phyloP scores from a whole-genome alignment of 2,888 invertebrate genomes.

The Megamerina dolium region DNA sequence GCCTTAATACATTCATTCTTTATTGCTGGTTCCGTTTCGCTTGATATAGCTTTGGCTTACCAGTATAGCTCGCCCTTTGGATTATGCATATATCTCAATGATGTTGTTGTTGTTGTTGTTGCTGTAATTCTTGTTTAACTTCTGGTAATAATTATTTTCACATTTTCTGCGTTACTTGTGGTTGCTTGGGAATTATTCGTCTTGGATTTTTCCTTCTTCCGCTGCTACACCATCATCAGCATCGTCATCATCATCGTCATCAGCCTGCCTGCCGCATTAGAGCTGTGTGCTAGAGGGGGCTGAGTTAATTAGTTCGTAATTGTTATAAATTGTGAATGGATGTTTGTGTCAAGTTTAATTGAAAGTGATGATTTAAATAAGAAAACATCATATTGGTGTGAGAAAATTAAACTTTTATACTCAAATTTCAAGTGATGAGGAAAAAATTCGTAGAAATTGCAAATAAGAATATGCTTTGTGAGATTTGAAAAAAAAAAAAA shows the following conservation, averaged over 20 bases:
- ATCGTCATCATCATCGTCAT: no score
- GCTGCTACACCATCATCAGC: background rate
- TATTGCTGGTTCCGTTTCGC: background rate
- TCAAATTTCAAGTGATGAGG: no score
- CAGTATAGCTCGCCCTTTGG: no score
- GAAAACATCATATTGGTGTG: no score
- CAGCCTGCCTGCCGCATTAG: no score
- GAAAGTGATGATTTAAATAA: background rate
- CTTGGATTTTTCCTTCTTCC: background rate
- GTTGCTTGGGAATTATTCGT: background rate
- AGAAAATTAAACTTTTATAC: no score
- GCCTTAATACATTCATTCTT: no score
- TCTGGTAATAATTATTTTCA: constrained; percentile 3
- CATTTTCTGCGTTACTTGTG: constrained; percentile 3
- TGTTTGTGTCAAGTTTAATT: constrained; percentile 39
- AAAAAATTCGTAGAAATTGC: no score
- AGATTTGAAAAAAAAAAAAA: no score
- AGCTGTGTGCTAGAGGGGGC: no score
- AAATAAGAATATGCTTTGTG: no score
- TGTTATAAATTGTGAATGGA: constrained; percentile 41
- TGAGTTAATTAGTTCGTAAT: constrained; percentile 44
- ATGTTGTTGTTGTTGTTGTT: constrained; percentile 1
- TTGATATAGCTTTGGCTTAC: no score
- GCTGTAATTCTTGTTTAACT: constrained; percentile 5
- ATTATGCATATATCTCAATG: background rate